Evolutionary conservation across 2,113 vertebrate species (phyloP).

Genomic region (Nipponia nippon): DNA sequence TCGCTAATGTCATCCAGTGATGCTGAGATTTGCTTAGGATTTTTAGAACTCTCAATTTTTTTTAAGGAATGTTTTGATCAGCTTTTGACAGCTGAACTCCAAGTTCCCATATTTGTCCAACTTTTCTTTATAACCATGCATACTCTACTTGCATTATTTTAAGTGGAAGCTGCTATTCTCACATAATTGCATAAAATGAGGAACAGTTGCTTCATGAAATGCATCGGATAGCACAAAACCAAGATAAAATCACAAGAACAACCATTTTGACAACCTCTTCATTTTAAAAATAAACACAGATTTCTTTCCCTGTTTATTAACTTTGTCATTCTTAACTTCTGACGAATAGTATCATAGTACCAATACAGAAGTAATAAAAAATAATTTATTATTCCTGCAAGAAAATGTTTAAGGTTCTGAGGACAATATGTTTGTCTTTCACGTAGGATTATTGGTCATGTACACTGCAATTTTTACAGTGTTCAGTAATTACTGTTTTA

Average conservation of each 20-base stretch:
- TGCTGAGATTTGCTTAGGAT: background rate
- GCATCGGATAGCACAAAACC: background rate
- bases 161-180: background rate
- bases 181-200: background rate
- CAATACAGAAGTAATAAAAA: background rate
- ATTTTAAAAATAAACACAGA: background rate
- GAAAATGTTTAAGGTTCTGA: background rate
- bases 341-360: background rate
- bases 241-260: background rate
- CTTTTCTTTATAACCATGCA: background rate
- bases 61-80: background rate
- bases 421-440: background rate
- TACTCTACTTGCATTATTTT: background rate
- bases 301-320: background rate
- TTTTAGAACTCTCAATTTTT: background rate
- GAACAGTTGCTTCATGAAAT: conserved; percentile 14
- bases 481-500: background rate
- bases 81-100: background rate
- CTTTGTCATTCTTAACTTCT: background rate
- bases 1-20: background rate
- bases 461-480: background rate
- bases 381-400: background rate
- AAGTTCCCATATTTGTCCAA: background rate
- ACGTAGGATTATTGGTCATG: background rate
- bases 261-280: background rate